These are phyloP conservation scores for Cacatua alba DNA, from an alignment of 2,113 vertebrate species.

Conservation along the genomic window DNA sequence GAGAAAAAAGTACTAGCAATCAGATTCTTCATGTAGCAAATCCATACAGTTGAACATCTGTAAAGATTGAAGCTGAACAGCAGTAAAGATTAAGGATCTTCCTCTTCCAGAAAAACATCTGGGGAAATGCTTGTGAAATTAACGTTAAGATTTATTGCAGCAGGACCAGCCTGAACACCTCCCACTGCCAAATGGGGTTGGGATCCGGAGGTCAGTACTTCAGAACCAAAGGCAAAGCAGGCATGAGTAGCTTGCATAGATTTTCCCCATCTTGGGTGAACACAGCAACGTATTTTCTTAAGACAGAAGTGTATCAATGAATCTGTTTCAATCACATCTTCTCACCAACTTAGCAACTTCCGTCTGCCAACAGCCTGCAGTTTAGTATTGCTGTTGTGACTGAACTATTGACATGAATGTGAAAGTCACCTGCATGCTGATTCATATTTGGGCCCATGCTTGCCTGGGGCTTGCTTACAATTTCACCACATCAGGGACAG, in stretches of 20 bases:
- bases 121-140: background rate
- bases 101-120: background rate
- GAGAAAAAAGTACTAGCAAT: background rate
- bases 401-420: background rate
- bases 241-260: background rate
- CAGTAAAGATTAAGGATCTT: background rate
- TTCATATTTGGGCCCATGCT: background rate
- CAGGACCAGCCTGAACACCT: background rate
- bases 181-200: background rate
- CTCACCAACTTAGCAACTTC: background rate
- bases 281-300: background rate
- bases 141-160: background rate
- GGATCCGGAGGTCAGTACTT: background rate
- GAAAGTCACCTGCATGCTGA: background rate
- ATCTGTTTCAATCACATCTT: background rate
- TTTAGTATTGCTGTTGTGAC: background rate
- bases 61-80: background rate
- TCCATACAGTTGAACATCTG: background rate
- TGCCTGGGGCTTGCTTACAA: background rate
- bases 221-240: background rate
- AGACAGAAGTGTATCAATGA: background rate
- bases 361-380: background rate
- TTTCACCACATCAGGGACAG: background rate
- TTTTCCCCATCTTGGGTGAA: background rate
- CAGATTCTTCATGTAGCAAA: background rate